These are phyloP conservation scores for Epinotia demarniana DNA, from an alignment of 2,888 invertebrate genomes.

Conservation along the genomic window DNA sequence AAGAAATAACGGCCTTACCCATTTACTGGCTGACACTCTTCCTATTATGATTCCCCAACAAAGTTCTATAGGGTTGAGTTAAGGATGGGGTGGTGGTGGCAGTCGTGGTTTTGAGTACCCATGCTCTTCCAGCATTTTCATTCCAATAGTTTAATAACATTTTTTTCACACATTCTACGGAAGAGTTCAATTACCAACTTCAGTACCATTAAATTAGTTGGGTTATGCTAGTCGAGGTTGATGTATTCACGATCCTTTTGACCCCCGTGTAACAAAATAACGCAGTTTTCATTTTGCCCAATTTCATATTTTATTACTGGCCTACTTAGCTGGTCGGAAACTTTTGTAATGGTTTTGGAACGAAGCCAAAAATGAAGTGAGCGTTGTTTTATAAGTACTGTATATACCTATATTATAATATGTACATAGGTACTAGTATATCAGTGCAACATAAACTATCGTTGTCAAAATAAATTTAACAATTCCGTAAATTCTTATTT, in stretches of 20 bases:
- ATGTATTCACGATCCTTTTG: conserved; percentile 15
- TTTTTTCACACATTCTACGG: background rate
- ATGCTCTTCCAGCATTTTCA: background rate
- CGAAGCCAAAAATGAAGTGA: conserved; percentile 64
- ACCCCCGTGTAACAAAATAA: conserved; percentile 42
- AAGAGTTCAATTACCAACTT: no score
- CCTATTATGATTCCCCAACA: background rate
- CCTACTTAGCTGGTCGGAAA: conserved; percentile 71
- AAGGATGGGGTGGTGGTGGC: background rate
- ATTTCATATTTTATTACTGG: conserved; percentile 74
- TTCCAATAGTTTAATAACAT: background rate
- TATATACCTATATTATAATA: conserved; percentile 40
- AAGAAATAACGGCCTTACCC: no score
- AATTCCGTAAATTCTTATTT: background rate
- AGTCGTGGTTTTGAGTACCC: background rate
- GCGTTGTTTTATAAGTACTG: conserved; percentile 50
- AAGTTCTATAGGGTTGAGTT: background rate
- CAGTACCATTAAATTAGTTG: background rate
- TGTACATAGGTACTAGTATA: conserved; percentile 8
- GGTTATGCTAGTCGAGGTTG: background rate
- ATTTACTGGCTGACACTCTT: conserved; percentile 4
- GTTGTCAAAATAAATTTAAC: background rate
- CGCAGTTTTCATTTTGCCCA: conserved; percentile 57
- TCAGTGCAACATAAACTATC: conserved; percentile 7
- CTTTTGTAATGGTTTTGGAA: conserved; percentile 77